Percentiles rank a stretch among this genome's conserved stretches.
phyloP scores from a whole-genome alignment of 2,888 invertebrate genomes.

The Fragum whitleyi region DNA sequence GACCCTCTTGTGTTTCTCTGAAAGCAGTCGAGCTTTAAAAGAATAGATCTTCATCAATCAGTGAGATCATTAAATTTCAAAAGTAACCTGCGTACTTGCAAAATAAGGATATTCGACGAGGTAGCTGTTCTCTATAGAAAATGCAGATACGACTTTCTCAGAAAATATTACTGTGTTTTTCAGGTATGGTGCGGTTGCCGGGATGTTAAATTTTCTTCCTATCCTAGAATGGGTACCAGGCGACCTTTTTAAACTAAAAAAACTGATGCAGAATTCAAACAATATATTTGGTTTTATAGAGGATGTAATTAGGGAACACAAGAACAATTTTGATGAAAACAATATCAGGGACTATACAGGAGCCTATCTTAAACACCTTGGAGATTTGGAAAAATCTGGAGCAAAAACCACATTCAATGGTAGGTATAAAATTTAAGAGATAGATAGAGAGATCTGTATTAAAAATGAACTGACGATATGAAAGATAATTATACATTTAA shows the following conservation, averaged over 20 bases:
- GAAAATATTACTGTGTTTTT: no score
- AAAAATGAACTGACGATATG: no score
- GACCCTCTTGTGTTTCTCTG: no score
- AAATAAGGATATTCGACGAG: no score
- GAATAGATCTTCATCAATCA: no score
- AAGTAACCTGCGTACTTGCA: no score
- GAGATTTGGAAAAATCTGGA: neutral
- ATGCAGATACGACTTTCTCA: no score
- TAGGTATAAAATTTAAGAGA: neutral
- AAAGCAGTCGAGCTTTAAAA: no score
- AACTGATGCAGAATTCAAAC: conserved; percentile 4
- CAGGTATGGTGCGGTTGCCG: neutral
- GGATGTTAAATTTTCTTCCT: conserved; percentile 2
- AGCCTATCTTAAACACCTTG: conserved; percentile 17
- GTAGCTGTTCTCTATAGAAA: no score
- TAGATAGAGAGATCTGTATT: no score
- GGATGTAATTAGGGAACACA: conserved; percentile 12
- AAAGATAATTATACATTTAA: no score
- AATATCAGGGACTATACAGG: conserved; percentile 20
- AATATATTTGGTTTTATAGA: neutral
- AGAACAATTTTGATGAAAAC: conserved; percentile 5
- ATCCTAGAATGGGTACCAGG: conserved; percentile 13
- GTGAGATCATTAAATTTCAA: no score
- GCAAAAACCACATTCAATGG: neutral
- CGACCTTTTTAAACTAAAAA: conserved; percentile 13